phyloP scores from a whole-genome alignment of 2,888 invertebrate genomes.

The Caenorhabditis drosophilae region DNA sequence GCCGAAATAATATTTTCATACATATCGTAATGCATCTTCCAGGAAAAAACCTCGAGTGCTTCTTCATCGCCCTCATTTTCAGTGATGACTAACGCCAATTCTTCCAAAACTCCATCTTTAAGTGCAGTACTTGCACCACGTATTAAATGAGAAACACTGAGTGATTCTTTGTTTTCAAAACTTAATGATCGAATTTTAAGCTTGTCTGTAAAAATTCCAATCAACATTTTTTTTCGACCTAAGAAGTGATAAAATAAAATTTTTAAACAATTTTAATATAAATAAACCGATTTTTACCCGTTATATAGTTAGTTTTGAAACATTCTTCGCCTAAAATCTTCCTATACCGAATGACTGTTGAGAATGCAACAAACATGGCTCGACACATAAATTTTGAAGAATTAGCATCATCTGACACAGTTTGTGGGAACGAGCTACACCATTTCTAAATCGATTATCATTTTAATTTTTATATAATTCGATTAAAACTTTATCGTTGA shows the following conservation, averaged over 20 bases:
- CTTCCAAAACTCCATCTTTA: conserved; percentile 7
- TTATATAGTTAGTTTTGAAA: conserved; percentile 12
- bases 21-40: conserved; percentile 12
- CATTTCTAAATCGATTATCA: conserved; percentile 25
- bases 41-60: conserved; percentile 20
- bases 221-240: too few species aligned
- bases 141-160: neutral
- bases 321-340: conserved; percentile 11
- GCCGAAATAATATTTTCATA: conserved; percentile 4
- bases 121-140: conserved; percentile 4
- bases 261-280: neutral
- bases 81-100: conserved; percentile 9
- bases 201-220: conserved; percentile 10
- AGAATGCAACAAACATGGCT: conserved; percentile 17
- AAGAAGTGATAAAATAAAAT: too few species aligned
- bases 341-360: conserved; percentile 7
- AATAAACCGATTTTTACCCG: conserved; percentile 1
- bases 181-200: conserved; percentile 10
- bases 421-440: conserved; percentile 6
- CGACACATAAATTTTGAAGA: conserved; percentile 13
- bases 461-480: too few species aligned
- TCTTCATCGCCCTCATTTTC: conserved; percentile 5
- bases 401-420: conserved; percentile 1
- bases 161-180: conserved; percentile 3
- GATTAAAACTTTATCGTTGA: too few species aligned